Conservation (phyloP, 2,888 invertebrate species). For the Sisyra nigra region DNA sequence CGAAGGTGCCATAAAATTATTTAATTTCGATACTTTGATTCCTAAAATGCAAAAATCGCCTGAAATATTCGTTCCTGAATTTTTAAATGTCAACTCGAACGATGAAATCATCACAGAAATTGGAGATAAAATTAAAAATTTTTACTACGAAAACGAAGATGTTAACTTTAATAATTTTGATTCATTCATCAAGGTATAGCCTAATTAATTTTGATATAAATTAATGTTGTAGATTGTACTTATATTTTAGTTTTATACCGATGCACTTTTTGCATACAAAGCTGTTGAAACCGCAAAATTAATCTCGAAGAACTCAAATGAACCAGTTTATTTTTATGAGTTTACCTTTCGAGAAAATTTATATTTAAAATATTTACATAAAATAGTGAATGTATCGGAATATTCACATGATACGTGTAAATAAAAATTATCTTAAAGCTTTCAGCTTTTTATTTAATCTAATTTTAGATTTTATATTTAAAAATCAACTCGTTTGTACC, state of each 20-base stretch:
- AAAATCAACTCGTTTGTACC: too few relatives aligned
- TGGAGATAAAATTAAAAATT: slow-evolving; percentile 1
- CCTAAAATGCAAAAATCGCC: background rate
- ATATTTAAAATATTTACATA: too few relatives aligned
- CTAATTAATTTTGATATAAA: too few relatives aligned
- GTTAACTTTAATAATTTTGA: background rate
- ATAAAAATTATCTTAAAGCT: too few relatives aligned
- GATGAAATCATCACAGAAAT: background rate
- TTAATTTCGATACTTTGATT: background rate
- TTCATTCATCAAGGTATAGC: background rate
- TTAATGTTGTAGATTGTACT: background rate
- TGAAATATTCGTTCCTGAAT: background rate
- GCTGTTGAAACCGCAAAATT: background rate
- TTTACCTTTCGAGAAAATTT: background rate
- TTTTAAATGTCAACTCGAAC: background rate
- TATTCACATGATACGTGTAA: too few relatives aligned
- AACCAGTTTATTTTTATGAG: background rate
- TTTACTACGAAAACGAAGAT: background rate
- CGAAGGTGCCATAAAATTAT: background rate
- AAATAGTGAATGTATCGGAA: too few relatives aligned
- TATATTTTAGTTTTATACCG: background rate
- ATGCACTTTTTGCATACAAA: background rate
- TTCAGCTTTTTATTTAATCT: too few relatives aligned
- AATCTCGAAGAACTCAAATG: background rate
- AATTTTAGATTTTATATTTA: too few relatives aligned